Evolutionary conservation across 2,113 vertebrate species (phyloP), one percentile per base, ranked within the genome.

Genomic region (Coregonus clupeaformis): DNA sequence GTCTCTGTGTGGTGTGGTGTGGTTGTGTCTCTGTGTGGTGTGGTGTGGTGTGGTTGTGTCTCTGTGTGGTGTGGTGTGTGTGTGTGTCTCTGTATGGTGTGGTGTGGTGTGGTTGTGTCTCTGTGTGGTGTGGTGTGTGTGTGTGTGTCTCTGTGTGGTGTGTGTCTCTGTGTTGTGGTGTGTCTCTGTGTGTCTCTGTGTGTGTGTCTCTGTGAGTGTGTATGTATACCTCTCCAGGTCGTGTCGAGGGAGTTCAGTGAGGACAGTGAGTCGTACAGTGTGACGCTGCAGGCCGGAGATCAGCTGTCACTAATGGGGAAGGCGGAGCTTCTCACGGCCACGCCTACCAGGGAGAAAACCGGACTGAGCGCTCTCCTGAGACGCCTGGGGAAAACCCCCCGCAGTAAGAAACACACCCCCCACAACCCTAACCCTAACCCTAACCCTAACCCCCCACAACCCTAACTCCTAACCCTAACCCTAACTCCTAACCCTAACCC

Each of bases 181-280:
- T 29, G 24, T 16, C 20, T 30, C 2, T 32, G 27, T 59, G 5
- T 30, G 18, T 57, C 27, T 29, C 25, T 71, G 11, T 71, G 69
- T 30, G 27, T 59, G 24, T 36, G 52, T 71, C 6, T 59, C 16
- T 64, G 22, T 42, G 30, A 73, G 24, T 77, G 52, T 69, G 7
- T 27, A 9, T 77, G 68, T 74, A 30, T 85, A 13, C 63, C 29
- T 70, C 71, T 83, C 57, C 62, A 99, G 98, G 97, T 99, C 88
- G 96, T 98, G 75, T 99, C 98, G 0, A 97, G 97, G 3, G 97
- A 98, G 90, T 99, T 99, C 94, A 98, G 97, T 32, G 97, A 99
- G 88, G 98, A 99, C 93, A 98, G 97, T 47, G 97, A 99, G 88
- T 94, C 96, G n/a, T 98, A 99, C 90, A 99, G 97, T 92, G 99